Evolutionary conservation across 1,140 invertebrate species (phyloP).

Genomic region (Bradysia coprophila): DNA sequence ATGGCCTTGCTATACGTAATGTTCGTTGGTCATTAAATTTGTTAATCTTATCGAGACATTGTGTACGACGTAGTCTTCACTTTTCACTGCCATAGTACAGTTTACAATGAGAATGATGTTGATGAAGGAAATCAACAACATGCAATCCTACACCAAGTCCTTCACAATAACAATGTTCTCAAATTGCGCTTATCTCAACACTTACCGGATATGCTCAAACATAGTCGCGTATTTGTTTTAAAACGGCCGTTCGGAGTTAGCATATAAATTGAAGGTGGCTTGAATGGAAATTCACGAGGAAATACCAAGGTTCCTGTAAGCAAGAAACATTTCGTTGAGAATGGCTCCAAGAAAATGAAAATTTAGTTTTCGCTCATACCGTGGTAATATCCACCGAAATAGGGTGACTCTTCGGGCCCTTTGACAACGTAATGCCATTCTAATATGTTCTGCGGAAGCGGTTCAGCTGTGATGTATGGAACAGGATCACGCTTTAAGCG

Average conservation of each 20-base stretch:
- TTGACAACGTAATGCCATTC: slow-evolving; percentile 64
- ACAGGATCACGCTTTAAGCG: slow-evolving; percentile 89
- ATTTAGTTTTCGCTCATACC: too few relatives aligned
- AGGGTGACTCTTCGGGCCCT: slow-evolving; percentile 80
- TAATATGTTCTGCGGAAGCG: slow-evolving; percentile 83
- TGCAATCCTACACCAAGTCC: not conserved
- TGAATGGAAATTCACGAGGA: slow-evolving; percentile 94
- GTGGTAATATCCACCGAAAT: slow-evolving; percentile 92
- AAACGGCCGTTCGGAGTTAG: slow-evolving; percentile 91
- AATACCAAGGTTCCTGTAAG: slow-evolving; percentile 93
- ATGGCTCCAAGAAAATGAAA: too few relatives aligned
- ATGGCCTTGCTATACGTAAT: too few relatives aligned
- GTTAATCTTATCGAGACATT: too few relatives aligned
- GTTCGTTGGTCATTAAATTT: too few relatives aligned
- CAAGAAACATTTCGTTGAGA: too few relatives aligned
- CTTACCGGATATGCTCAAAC: slow-evolving; percentile 68
- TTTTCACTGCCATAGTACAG: too few relatives aligned
- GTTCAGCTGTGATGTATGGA: slow-evolving; percentile 48
- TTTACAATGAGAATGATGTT: not conserved
- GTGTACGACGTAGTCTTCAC: too few relatives aligned
- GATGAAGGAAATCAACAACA: not conserved
- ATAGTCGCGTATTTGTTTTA: slow-evolving; percentile 78
- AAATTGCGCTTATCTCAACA: too few relatives aligned
- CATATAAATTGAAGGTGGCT: slow-evolving; percentile 97
- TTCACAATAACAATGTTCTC: too few relatives aligned